These are phyloP conservation scores for Andricus curvator DNA, from an alignment of 2,888 invertebrate species.

Conservation along the genomic window DNA sequence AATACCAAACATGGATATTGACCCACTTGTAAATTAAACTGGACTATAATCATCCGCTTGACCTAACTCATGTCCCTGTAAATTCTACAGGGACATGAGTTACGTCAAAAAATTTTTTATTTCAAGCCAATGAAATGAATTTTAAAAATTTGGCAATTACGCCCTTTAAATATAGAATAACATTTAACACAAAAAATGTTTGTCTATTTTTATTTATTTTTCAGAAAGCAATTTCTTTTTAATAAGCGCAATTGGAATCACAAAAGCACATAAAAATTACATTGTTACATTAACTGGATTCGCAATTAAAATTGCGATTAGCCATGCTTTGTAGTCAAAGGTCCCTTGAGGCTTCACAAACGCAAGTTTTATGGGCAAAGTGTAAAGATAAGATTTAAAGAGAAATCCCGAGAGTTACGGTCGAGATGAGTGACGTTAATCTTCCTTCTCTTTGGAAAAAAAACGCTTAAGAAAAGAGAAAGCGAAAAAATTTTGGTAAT, in stretches of 20 bases:
- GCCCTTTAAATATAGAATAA: no score
- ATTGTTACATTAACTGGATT: background rate
- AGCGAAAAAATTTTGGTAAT: constrained; percentile 11
- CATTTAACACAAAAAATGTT: no score
- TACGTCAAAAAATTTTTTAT: no score
- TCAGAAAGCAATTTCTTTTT: background rate
- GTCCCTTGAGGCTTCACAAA: background rate
- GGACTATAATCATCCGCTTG: no score
- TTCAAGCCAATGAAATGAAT: no score
- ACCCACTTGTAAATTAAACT: no score
- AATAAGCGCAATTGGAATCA: background rate
- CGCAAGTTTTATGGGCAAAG: background rate
- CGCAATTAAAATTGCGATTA: background rate
- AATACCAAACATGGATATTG: no score
- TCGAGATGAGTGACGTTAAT: background rate
- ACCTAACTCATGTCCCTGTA: no score
- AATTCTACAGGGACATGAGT: no score
- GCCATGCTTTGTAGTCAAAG: background rate
- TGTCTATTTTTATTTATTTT: background rate
- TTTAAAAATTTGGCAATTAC: no score
- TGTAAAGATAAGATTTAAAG: constrained; percentile 2
- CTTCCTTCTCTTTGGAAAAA: background rate
- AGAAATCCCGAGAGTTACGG: background rate
- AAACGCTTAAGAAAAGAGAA: constrained; percentile 11
- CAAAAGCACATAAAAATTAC: background rate